Conservation (phyloP, 2,888 invertebrate genomes). For the Labia minor region DNA sequence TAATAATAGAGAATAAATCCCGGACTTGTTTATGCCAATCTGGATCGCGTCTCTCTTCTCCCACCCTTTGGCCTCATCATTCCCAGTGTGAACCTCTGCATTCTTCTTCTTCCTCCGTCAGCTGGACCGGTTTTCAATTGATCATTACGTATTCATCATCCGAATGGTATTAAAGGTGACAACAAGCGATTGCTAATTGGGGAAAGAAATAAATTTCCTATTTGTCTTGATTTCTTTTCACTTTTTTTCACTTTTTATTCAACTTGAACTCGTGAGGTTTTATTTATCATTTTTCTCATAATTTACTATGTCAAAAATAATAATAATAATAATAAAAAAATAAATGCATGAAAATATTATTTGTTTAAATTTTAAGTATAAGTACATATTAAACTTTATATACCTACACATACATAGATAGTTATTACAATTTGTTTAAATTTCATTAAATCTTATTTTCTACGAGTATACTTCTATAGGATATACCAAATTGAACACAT, state of each 20-base stretch:
- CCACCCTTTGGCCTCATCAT: neutral
- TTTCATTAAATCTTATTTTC: too few relatives aligned
- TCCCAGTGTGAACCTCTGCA: neutral
- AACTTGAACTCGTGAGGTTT: neutral
- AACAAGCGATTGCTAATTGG: slow-evolving; percentile 13
- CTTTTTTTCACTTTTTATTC: neutral
- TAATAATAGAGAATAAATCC: slow-evolving; percentile 1
- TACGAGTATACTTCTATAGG: too few relatives aligned
- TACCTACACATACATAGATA: too few relatives aligned
- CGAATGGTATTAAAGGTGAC: slow-evolving; percentile 13
- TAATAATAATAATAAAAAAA: neutral
- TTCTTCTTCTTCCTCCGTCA: neutral
- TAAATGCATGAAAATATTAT: too few relatives aligned
- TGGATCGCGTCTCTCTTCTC: neutral
- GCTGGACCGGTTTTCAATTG: neutral
- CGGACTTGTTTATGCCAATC: neutral
- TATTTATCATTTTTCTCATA: neutral
- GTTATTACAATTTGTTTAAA: too few relatives aligned
- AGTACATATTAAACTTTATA: too few relatives aligned
- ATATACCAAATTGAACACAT: too few relatives aligned
- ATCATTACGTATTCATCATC: slow-evolving; percentile 8
- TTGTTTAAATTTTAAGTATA: too few relatives aligned
- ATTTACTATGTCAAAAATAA: neutral
- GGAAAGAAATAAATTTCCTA: slow-evolving; percentile 4
- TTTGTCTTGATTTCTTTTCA: slow-evolving; percentile 4